phyloP scores from a whole-genome alignment of 2,888 invertebrate species.

The Conchocele bisecta region DNA sequence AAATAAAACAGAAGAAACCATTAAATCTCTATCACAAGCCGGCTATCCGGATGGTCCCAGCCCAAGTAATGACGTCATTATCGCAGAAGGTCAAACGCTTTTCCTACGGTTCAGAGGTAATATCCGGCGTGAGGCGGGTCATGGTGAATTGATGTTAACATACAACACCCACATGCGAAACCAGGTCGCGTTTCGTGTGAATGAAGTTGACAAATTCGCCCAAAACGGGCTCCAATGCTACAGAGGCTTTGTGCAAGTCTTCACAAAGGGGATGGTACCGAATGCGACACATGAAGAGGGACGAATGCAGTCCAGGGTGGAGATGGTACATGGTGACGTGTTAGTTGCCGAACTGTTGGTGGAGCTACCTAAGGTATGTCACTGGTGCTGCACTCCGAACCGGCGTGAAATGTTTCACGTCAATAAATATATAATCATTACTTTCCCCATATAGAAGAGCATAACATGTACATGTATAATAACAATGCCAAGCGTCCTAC shows the following conservation, averaged over 20 bases:
- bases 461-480: no score
- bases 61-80: conserved; percentile 67
- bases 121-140: conserved; percentile 56
- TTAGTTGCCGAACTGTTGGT: conserved; percentile 74
- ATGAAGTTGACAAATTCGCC: conserved; percentile 76
- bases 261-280: conserved; percentile 63
- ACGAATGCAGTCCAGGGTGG: conserved; percentile 42
- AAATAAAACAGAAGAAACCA: conserved; percentile 60
- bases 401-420: no score
- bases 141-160: conserved; percentile 53
- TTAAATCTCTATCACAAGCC: conserved; percentile 65
- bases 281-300: conserved; percentile 33
- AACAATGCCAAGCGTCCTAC: no score
- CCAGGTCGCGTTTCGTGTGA: conserved; percentile 65
- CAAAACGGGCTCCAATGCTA: conserved; percentile 78
- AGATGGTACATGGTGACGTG: conserved; percentile 64
- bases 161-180: conserved; percentile 75
- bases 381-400: no score
- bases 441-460: no score
- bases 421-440: no score
- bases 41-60: conserved; percentile 75
- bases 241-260: conserved; percentile 79
- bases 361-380: conserved; percentile 79
- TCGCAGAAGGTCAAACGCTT: conserved; percentile 77
- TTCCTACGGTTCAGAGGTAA: conserved; percentile 78